A percentile compares a stretch with the other conserved stretches of the same genome.
Conservation (phyloP, 2,888 invertebrate species). For the Eurytoma californica region DNA sequence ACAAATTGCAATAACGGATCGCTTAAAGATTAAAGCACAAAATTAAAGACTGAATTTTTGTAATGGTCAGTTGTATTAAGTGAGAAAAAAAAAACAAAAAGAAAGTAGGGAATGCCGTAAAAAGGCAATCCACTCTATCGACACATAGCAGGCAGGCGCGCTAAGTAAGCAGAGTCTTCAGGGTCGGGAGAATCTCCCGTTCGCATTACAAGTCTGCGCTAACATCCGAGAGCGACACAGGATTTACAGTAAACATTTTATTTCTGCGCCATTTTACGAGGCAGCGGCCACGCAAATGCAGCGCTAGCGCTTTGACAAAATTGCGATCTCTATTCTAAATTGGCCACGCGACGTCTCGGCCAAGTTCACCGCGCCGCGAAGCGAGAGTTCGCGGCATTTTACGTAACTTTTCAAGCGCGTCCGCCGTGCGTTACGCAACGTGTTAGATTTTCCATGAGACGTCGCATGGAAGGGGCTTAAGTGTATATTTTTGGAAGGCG, state of each 20-base stretch:
- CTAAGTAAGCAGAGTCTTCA: not conserved
- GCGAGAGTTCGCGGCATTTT: not conserved
- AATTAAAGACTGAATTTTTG: no score
- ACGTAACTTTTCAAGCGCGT: not conserved
- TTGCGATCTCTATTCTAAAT: slow-evolving; percentile 48
- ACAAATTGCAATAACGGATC: no score
- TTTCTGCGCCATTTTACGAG: not conserved
- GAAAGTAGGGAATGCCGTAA: not conserved
- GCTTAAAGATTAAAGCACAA: no score
- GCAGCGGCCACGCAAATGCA: not conserved
- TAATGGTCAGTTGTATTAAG: no score
- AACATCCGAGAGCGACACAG: not conserved
- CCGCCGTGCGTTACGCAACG: not conserved
- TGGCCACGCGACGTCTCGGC: not conserved
- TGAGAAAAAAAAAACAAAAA: no score
- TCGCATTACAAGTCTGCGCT: not conserved
- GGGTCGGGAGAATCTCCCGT: no score
- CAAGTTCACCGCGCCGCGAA: slow-evolving; percentile 31
- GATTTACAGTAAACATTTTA: not conserved
- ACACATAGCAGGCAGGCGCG: no score
- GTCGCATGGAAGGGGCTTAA: not conserved
- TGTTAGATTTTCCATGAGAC: slow-evolving; percentile 6
- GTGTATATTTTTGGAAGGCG: not conserved
- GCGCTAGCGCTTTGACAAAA: slow-evolving; percentile 30
- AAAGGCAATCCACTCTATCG: not conserved